Base-by-base conservation (phyloP, 2,888 invertebrate genomes). In the Sminthurides aquaticus region DNA sequence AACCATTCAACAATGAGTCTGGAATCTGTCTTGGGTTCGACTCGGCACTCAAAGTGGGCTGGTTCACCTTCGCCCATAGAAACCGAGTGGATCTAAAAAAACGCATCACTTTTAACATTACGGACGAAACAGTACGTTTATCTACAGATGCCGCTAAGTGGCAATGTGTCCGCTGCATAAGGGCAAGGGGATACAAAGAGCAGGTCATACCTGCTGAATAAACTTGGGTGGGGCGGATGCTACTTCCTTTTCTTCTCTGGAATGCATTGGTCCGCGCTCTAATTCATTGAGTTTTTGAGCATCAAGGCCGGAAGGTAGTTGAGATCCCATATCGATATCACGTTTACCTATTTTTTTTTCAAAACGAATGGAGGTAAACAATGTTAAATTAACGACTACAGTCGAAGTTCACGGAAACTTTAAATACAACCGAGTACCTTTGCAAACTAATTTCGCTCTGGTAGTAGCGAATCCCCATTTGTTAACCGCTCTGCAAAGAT, bases 381-480 rank as follows among this genome's bases (percentile, higher is more conserved):
- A 5, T 20, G 20, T 18, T 52, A 5, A 52, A 20, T 22, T 52
- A 52, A 52, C n/a, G n/a, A n/a, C n/a, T n/a, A n/a, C n/a, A n/a
- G n/a, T n/a, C n/a, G n/a, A n/a, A n/a, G n/a, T n/a, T n/a, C n/a
- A n/a, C n/a, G n/a, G n/a, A n/a, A n/a, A n/a, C n/a, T n/a, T n/a
- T n/a, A n/a, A n/a, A n/a, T n/a, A n/a, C n/a, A n/a, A n/a, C n/a
- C n/a, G n/a, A n/a, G n/a, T 88, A 73, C 91, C 87, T 79, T 87
- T 92, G 77, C 91, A 91, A 18, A 87, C 89, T 25, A 96, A 86
- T 75, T 87, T 88, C 52, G 95, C 95, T 71, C 88, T 88, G 8
- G 95, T 95, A 11, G 90, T 91, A 20, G 92, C 91, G 28, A 90
- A 88, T 61, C 98, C 98, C 88, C 93, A 93, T 77, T 88, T 90